phyloP scores from a whole-genome alignment of 2,113 vertebrate species.

The Nansenia antarctica region DNA sequence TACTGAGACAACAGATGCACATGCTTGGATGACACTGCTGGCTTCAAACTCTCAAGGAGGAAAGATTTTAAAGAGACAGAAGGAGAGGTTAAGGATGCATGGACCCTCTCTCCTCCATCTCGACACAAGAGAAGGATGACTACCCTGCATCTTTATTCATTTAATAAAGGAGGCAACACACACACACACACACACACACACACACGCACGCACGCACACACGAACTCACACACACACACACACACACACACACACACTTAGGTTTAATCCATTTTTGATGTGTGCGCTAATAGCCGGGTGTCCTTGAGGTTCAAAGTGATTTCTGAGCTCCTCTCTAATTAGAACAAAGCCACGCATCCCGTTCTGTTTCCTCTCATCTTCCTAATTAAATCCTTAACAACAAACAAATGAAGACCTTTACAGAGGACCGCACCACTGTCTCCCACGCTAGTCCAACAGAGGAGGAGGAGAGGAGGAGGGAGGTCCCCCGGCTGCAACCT shows the following conservation, averaged over 20 bases:
- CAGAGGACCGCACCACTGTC: conserved; percentile 62
- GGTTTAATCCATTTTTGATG: conserved; percentile 88
- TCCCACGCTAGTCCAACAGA: conserved; percentile 69
- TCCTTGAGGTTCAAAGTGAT: conserved; percentile 93
- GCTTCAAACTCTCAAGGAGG: neutral
- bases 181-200: conserved; percentile 68
- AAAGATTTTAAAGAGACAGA: neutral
- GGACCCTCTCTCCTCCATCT: conserved; percentile 36
- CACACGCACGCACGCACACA: neutral
- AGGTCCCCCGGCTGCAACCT: neutral
- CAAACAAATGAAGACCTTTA: conserved; percentile 87
- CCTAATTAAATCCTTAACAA: conserved; percentile 92
- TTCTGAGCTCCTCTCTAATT: conserved; percentile 85
- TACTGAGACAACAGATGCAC: neutral
- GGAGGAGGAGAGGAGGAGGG: conserved; percentile 51
- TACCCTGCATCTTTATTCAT: conserved; percentile 84
- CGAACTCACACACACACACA: neutral
- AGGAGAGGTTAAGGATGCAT: neutral
- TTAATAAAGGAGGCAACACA: conserved; percentile 80
- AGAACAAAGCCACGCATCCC: conserved; percentile 78
- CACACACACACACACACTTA: conserved; percentile 38
- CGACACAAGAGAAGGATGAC: conserved; percentile 69
- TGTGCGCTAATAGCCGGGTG: conserved; percentile 84
- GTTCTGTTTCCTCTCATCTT: conserved; percentile 85
- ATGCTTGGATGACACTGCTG: neutral